Conservation (phyloP, 2,888 invertebrate species). For the Pristionchus japonicus region DNA sequence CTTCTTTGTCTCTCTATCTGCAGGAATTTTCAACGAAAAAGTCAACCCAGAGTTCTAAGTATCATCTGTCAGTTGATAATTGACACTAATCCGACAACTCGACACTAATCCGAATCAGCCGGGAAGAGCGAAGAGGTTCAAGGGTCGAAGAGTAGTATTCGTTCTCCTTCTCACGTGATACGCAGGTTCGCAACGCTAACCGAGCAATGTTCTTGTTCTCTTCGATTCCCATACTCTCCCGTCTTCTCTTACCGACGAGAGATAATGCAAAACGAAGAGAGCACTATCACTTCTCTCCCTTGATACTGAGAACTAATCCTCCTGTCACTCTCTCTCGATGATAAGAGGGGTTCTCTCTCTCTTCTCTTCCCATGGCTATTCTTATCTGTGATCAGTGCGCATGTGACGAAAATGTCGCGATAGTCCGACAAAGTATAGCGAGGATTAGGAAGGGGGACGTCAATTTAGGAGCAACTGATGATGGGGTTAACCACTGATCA, state of each 20-base stretch:
- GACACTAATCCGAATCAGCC: not conserved
- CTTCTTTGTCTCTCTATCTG: too few species aligned
- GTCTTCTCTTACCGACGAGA: too few species aligned
- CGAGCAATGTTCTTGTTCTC: too few species aligned
- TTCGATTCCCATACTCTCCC: not conserved
- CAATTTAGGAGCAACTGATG: too few species aligned
- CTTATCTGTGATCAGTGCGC: not conserved
- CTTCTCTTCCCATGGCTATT: not conserved
- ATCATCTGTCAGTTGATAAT: too few species aligned
- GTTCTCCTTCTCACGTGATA: not conserved
- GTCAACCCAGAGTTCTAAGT: too few species aligned
- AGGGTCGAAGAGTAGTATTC: not conserved
- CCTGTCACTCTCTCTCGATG: not conserved
- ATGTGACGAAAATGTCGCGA: not conserved
- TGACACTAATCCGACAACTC: too few species aligned
- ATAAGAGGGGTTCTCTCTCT: not conserved
- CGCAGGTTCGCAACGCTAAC: too few species aligned
- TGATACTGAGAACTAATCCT: constrained; percentile 29
- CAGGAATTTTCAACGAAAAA: too few species aligned
- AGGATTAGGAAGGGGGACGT: not conserved
- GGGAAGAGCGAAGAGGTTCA: not conserved
- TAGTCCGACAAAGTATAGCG: constrained; percentile 10
- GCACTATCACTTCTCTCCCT: not conserved
- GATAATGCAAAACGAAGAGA: too few species aligned
- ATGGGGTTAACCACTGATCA: not conserved